phyloP scores from a whole-genome alignment of 2,113 vertebrate species.

The Peromyscus polionotus region DNA sequence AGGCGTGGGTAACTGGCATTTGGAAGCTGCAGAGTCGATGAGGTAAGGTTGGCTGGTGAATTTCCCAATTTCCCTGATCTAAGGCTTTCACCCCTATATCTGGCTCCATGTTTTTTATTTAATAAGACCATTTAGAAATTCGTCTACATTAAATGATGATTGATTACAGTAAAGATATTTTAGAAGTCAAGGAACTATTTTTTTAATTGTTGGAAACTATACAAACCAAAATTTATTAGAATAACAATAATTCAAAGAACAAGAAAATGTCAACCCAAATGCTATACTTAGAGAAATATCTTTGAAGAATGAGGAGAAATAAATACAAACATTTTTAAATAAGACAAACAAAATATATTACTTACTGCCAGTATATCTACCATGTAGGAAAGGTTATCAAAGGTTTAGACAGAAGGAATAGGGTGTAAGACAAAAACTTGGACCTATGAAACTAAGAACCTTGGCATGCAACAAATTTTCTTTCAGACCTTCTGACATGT shows the following conservation, averaged over 20 bases:
- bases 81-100: too few species aligned
- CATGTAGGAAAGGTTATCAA: not conserved
- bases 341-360: not conserved
- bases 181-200: not conserved
- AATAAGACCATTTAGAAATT: too few species aligned
- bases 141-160: not conserved
- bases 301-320: conserved; percentile 28
- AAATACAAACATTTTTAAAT: not conserved
- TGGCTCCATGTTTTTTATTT: too few species aligned
- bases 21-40: too few species aligned
- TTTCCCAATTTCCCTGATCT: too few species aligned
- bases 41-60: too few species aligned
- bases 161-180: not conserved
- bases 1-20: too few species aligned
- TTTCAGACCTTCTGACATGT: conserved; percentile 47
- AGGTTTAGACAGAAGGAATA: not conserved
- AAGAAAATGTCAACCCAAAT: not conserved
- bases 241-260: not conserved
- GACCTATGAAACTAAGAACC: conserved; percentile 17
- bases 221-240: not conserved
- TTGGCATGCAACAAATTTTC: not conserved
- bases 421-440: not conserved
- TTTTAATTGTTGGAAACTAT: not conserved
- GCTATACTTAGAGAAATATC: not conserved
- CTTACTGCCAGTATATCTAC: conserved; percentile 6